These are phyloP conservation scores for Aurelia sp. DNA, from an alignment of 30 jellyfish, hydroid and myxozoan genomes.

Conservation along the genomic window DNA sequence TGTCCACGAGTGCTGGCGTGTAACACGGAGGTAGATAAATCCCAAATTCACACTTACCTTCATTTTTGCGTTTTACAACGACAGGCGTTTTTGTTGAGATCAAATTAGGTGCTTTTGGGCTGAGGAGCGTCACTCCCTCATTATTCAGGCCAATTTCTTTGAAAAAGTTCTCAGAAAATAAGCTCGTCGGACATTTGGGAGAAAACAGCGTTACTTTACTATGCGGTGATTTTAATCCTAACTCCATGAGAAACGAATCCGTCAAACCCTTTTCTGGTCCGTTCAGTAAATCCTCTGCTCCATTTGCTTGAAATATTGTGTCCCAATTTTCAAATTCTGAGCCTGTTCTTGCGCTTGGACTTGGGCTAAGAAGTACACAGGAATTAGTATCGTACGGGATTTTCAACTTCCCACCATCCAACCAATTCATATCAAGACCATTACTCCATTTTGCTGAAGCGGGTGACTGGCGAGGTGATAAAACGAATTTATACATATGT, in stretches of 20 bases:
- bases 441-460: conserved; percentile 60
- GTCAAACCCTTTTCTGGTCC: conserved; percentile 76
- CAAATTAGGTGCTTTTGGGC: conserved; percentile 69
- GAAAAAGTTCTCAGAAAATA: conserved; percentile 71
- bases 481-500: conserved; percentile 62
- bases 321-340: conserved; percentile 64
- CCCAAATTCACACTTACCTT: conserved; percentile 71
- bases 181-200: conserved; percentile 69
- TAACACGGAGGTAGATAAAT: conserved; percentile 81
- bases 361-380: conserved; percentile 71
- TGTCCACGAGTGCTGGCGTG: conserved; percentile 84
- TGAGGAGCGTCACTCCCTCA: conserved; percentile 64
- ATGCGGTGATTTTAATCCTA: conserved; percentile 76
- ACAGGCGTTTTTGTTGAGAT: conserved; percentile 80
- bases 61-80: conserved; percentile 66
- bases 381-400: conserved; percentile 77
- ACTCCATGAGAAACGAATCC: conserved; percentile 64
- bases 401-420: conserved; percentile 51
- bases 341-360: conserved; percentile 25
- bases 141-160: conserved; percentile 64
- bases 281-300: conserved; percentile 68
- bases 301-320: conserved; percentile 66
- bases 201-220: conserved; percentile 80
- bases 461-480: conserved; percentile 73
- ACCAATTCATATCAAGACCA: conserved; percentile 51